Conservation (phyloP, 92 coral and sea anemone species). For the Phenganax subtilis region DNA sequence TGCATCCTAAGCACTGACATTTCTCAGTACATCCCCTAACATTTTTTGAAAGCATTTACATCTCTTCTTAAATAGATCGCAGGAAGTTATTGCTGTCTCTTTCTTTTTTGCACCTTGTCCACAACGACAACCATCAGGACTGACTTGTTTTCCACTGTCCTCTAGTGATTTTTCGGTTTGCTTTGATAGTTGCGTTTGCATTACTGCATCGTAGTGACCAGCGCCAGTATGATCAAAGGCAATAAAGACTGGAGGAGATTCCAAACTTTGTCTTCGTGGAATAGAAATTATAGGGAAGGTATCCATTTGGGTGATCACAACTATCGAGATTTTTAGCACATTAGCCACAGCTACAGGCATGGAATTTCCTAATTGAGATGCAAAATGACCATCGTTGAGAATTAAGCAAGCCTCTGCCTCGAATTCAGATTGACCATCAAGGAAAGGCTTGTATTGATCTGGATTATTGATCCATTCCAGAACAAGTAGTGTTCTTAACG, state of each 20-base stretch:
- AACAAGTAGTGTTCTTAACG: slow-evolving; percentile 43
- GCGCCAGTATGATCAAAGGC: neutral
- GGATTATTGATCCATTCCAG: slow-evolving; percentile 48
- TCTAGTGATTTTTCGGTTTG: neutral
- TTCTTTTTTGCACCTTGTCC: slow-evolving; percentile 55
- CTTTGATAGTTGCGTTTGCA: too few species aligned
- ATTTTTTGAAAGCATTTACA: slow-evolving; percentile 58
- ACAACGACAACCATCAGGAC: slow-evolving; percentile 43
- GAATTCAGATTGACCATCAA: slow-evolving; percentile 20
- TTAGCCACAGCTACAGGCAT: slow-evolving; percentile 65
- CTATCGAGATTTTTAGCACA: slow-evolving; percentile 53
- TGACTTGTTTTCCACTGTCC: slow-evolving; percentile 2
- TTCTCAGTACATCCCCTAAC: slow-evolving; percentile 7
- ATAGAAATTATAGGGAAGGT: neutral
- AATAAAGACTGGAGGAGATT: too few species aligned
- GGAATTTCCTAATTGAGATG: slow-evolving; percentile 49
- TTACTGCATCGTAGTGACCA: neutral
- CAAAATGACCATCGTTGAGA: slow-evolving; percentile 55
- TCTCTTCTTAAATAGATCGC: slow-evolving; percentile 47
- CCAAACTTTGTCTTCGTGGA: too few species aligned
- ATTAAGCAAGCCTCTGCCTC: slow-evolving; percentile 46
- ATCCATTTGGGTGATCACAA: slow-evolving; percentile 49
- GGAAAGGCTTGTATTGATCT: slow-evolving; percentile 24
- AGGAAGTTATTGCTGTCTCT: slow-evolving; percentile 35
- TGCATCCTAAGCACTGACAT: neutral